These are phyloP conservation scores for Cyanoderma ruficeps DNA, from an alignment of 2,113 vertebrate genomes.

Conservation along the genomic window DNA sequence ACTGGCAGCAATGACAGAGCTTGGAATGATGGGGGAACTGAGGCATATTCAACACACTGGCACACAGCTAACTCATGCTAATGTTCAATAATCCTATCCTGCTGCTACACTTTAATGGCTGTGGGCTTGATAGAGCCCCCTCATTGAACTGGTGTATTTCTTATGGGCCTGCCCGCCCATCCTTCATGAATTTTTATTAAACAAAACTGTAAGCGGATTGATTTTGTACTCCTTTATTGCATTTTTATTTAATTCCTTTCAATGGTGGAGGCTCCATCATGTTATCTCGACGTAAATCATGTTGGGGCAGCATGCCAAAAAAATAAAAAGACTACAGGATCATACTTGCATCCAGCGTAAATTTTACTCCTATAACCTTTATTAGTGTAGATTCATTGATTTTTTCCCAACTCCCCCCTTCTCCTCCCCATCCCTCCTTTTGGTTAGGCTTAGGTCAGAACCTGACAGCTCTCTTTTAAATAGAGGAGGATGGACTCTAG, in stretches of 20 bases:
- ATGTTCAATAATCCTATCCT: conserved; percentile 56
- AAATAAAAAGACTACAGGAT: conserved; percentile 73
- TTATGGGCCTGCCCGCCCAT: conserved; percentile 88
- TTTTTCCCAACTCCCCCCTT: conserved; percentile 39
- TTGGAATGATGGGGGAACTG: conserved; percentile 69
- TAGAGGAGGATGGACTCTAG: conserved; percentile 7
- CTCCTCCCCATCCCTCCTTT: background rate
- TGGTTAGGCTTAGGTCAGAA: conserved; percentile 64
- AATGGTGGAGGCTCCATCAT: conserved; percentile 79
- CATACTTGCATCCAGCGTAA: conserved; percentile 73
- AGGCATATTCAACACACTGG: conserved; percentile 52
- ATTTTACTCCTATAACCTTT: conserved; percentile 78
- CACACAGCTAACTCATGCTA: conserved; percentile 54
- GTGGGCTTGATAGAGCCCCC: conserved; percentile 66
- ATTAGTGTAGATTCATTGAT: conserved; percentile 78
- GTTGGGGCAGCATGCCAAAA: conserved; percentile 75
- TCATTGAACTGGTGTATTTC: conserved; percentile 83
- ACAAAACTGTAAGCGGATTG: conserved; percentile 99
- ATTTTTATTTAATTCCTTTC: conserved; percentile 98
- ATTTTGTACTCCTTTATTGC: conserved; percentile 98
- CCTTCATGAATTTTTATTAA: conserved; percentile 99
- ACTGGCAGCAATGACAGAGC: conserved; percentile 66
- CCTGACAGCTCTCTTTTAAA: conserved; percentile 64
- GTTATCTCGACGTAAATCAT: conserved; percentile 79
- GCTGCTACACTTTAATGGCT: conserved; percentile 49